Evolutionary conservation across 1,140 invertebrate species (phyloP).

Genomic region (Onthophagus taurus): DNA sequence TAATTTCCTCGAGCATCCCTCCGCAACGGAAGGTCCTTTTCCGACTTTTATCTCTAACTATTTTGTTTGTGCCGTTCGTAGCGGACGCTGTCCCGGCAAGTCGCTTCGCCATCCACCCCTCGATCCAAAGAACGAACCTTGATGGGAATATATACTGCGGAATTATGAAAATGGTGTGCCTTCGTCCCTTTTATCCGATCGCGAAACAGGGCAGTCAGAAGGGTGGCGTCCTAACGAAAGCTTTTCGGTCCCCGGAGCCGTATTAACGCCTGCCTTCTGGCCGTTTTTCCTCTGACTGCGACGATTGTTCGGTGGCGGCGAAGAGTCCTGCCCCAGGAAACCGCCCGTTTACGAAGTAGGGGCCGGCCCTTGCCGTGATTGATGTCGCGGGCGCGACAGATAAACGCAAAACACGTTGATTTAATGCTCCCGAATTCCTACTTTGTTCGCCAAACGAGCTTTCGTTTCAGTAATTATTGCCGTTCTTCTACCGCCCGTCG

Average conservation of each 20-base stretch:
- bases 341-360: background rate
- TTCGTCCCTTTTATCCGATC: conserved; percentile 9
- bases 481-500: conserved; percentile 20
- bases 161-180: conserved; percentile 46
- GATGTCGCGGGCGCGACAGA: conserved; percentile 32
- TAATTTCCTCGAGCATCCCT: too few species aligned
- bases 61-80: conserved; percentile 16
- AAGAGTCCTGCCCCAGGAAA: background rate
- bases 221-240: background rate
- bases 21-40: too few species aligned
- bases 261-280: background rate
- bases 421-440: conserved; percentile 32
- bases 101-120: background rate
- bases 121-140: conserved; percentile 14
- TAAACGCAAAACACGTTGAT: conserved; percentile 37
- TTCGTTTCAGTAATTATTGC: conserved; percentile 35
- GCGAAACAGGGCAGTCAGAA: background rate
- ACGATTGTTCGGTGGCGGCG: background rate
- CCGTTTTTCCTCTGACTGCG: background rate
- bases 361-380: conserved; percentile 24
- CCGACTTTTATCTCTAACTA: conserved; percentile 13
- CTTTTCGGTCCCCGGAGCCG: background rate
- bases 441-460: conserved; percentile 32
- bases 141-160: conserved; percentile 47
- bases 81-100: conserved; percentile 10